A percentile compares a stretch with the other conserved stretches of the same genome.
These are phyloP conservation scores for Protaetia brevitarsis DNA, from an alignment of 1,140 invertebrate genomes.

Conservation along the genomic window DNA sequence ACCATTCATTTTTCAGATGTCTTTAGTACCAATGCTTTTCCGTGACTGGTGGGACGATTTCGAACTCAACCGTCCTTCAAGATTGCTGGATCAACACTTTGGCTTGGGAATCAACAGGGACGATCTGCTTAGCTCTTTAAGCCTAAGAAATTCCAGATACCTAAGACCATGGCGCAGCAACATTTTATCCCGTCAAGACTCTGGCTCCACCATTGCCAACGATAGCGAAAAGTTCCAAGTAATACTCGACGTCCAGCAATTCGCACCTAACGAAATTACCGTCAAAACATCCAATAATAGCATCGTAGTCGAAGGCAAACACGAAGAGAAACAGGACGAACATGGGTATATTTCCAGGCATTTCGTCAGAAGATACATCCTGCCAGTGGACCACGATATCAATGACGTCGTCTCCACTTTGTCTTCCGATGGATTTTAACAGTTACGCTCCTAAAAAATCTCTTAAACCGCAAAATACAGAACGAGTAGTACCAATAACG, in stretches of 20 bases:
- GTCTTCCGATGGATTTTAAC: slow-evolving; percentile 72
- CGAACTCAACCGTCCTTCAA: slow-evolving; percentile 62
- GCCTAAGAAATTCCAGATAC: slow-evolving; percentile 61
- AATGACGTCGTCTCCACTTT: slow-evolving; percentile 69
- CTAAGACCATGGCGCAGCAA: slow-evolving; percentile 68
- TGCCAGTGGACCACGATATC: slow-evolving; percentile 65
- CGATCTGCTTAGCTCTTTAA: slow-evolving; percentile 64
- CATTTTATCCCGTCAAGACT: slow-evolving; percentile 62
- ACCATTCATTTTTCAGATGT: slow-evolving; percentile 65
- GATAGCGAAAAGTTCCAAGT: slow-evolving; percentile 77
- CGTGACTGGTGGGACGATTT: slow-evolving; percentile 83
- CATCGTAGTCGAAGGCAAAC: slow-evolving; percentile 77
- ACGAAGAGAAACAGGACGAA: slow-evolving; percentile 78
- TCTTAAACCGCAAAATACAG: slow-evolving; percentile 50
- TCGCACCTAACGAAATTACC: slow-evolving; percentile 82
- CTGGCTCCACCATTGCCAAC: slow-evolving; percentile 67
- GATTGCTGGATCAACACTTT: slow-evolving; percentile 76
- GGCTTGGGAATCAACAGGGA: slow-evolving; percentile 68
- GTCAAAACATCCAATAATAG: slow-evolving; percentile 81
- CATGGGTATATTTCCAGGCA: slow-evolving; percentile 73
- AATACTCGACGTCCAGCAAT: slow-evolving; percentile 81
- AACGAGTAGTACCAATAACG: slow-evolving; percentile 61
- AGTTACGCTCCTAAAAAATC: slow-evolving; percentile 64
- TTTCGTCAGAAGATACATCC: slow-evolving; percentile 66
- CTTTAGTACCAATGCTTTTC: slow-evolving; percentile 73